Base-by-base conservation (phyloP, 2,888 invertebrate genomes). In the Peribatodes rhomboidaria region DNA sequence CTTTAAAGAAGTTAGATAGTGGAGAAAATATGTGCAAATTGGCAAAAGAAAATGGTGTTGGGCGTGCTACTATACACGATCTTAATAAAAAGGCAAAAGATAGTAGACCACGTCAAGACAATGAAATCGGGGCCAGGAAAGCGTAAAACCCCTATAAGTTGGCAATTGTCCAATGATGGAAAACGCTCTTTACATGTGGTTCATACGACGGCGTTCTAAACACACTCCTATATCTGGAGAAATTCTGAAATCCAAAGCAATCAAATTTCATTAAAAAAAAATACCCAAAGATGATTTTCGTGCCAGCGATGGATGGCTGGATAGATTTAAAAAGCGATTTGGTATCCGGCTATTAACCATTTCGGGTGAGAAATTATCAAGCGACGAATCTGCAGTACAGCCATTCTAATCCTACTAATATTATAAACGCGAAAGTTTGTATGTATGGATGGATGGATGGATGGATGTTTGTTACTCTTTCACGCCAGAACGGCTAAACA, bases 301-400 rank as follows among this genome's bases (percentile, higher is more conserved):
- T 70, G 80, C 77, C 61, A 81, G 78, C 55, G 67, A 66, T 65
- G 78, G 78, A 60, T 81, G 80, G 81, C 67, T 81, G 50, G 75
- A 79, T 70, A 78, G 76, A 67, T 81, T 82, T 74, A 78, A 80
- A 74, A 80, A 74, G 13, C 65, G 80, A 70, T 75, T 72, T 76
- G 76, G 76, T 66, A 78, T 79, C 56, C 71, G 76, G 68, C 65
- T 68, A 20, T 62, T 72, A 62, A 68, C 67, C 22, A 54, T 77
- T 64, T 74, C 74, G 33, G 75, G 75, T 69, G 75, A 79, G 50
- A 78, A 76, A 75, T 63, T 78, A 41, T 78, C 78, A 69, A 77
- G 70, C 64, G 56, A 76, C 56, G 69, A 69, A 69, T 67, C 72
- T 65, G 73, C 73, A 55, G 73, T 72, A 53, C 65, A 70, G 67